Percentiles rank a stretch among this genome's conserved stretches.
phyloP scores from a whole-genome alignment of 92 coral and sea anemone genomes.

The Plumapathes pennacea region DNA sequence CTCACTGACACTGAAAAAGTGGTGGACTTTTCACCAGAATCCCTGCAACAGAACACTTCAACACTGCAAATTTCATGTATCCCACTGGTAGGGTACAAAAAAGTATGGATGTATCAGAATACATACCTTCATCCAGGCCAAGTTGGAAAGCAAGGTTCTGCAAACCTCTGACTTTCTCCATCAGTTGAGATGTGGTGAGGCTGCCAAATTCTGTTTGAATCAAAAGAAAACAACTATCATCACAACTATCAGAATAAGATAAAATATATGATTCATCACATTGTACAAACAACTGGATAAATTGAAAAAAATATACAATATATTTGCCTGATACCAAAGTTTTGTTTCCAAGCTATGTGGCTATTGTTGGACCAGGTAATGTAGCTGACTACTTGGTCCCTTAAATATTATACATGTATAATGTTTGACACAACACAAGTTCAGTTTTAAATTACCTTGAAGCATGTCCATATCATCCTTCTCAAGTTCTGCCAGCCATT shows the following conservation, averaged over 20 bases:
- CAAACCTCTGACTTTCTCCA: constrained; percentile 96
- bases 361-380: too few species aligned
- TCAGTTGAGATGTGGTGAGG: constrained; percentile 87
- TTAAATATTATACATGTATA: too few species aligned
- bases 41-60: not conserved
- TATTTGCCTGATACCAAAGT: too few species aligned
- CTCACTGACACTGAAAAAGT: too few species aligned
- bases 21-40: not conserved
- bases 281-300: too few species aligned
- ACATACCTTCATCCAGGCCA: constrained; percentile 93
- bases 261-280: too few species aligned
- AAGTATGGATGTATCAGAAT: not conserved
- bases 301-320: too few species aligned
- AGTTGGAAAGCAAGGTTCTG: constrained; percentile 97
- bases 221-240: too few species aligned
- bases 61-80: not conserved
- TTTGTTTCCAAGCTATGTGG: not conserved
- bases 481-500: constrained; percentile 82
- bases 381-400: not conserved
- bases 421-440: not conserved
- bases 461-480: constrained; percentile 97
- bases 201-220: constrained; percentile 98
- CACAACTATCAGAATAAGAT: too few species aligned
- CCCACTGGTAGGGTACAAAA: not conserved
- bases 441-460: constrained; percentile 59